These are phyloP conservation scores for Sepiola atlantica DNA, from an alignment of 2,888 invertebrate genomes.

Conservation along the genomic window DNA sequence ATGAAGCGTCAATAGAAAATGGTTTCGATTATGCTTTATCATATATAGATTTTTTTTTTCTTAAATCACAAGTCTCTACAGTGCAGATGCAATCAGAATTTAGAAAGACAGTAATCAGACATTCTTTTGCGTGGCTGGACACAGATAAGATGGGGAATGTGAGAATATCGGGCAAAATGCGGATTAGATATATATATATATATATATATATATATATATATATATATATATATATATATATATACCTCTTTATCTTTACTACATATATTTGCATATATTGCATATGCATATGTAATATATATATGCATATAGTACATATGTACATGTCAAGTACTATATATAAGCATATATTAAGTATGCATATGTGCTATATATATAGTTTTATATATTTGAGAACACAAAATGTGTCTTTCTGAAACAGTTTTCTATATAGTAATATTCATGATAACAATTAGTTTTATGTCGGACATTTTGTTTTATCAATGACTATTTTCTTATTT, in stretches of 20 bases:
- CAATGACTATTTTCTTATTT: neutral
- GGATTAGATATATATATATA: neutral
- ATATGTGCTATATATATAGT: too few relatives aligned
- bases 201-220: constrained; percentile 32
- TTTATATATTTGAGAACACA: neutral
- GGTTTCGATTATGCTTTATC: constrained; percentile 15
- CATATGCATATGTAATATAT: too few relatives aligned
- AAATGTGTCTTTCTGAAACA: neutral
- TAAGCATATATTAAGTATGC: neutral
- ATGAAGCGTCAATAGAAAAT: neutral
- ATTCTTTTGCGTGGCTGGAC: neutral
- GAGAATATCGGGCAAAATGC: constrained; percentile 32
- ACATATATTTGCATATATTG: too few relatives aligned
- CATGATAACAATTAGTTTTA: neutral
- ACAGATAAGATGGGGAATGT: constrained; percentile 32
- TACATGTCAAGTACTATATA: neutral
- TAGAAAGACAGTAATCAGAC: neutral
- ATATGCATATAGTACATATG: too few relatives aligned
- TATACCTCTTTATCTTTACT: neutral
- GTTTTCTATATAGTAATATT: neutral
- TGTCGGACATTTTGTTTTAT: neutral
- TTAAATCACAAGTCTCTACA: neutral
- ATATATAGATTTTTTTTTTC: neutral
- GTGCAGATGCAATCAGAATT: neutral
- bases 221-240: constrained; percentile 16